phyloP scores from a whole-genome alignment of 2,113 vertebrate species.

The Stegastes partitus region DNA sequence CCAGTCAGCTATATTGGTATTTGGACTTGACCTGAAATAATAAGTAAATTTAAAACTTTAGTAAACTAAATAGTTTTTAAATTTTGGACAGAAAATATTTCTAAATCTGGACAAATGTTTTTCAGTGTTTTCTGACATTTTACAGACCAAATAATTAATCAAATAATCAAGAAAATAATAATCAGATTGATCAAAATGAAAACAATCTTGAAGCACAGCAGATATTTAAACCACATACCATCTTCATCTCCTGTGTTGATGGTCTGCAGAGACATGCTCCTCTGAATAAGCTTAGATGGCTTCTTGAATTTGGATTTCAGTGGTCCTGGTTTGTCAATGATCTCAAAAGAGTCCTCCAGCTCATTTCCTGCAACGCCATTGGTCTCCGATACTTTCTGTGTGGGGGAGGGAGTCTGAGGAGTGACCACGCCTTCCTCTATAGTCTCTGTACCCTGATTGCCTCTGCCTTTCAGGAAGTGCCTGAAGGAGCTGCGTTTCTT shows the following conservation, averaged over 20 bases:
- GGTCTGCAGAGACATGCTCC: slow-evolving; percentile 81
- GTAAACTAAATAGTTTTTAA: too few relatives aligned
- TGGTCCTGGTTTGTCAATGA: slow-evolving; percentile 62
- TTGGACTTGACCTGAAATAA: too few relatives aligned
- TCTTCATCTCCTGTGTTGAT: slow-evolving; percentile 76
- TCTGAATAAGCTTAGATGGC: slow-evolving; percentile 67
- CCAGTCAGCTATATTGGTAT: too few relatives aligned
- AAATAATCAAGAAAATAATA: too few relatives aligned
- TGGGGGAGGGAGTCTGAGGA: slow-evolving; percentile 40
- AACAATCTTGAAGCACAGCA: too few relatives aligned
- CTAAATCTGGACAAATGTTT: too few relatives aligned
- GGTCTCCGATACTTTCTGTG: slow-evolving; percentile 27
- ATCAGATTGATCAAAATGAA: too few relatives aligned
- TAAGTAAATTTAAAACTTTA: too few relatives aligned
- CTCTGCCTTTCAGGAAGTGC: slow-evolving; percentile 76
- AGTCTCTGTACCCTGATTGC: slow-evolving; percentile 53
- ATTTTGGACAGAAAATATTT: too few relatives aligned
- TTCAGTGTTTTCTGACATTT: too few relatives aligned
- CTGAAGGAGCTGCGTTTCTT: slow-evolving; percentile 83
- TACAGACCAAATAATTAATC: too few relatives aligned
- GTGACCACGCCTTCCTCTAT: slow-evolving; percentile 60
- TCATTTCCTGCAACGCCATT: slow-evolving; percentile 34
- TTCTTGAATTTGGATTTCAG: slow-evolving; percentile 75
- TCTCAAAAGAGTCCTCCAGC: slow-evolving; percentile 78
- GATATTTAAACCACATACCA: slow-evolving; percentile 54